Base-by-base conservation (phyloP, 2,888 invertebrate species). In the Dendrolimus pini region DNA sequence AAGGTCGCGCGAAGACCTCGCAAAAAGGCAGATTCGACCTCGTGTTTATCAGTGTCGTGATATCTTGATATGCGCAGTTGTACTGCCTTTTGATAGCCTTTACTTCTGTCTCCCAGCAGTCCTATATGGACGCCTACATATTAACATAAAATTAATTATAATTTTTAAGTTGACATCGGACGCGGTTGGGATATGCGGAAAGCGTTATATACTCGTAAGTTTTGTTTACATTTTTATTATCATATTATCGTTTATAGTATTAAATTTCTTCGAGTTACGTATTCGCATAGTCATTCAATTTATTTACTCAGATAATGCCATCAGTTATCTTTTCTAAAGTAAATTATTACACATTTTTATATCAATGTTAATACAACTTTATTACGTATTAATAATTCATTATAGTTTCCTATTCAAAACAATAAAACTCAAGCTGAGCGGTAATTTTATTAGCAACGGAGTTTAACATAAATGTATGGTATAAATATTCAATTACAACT, bases 41-140 rank as follows among this genome's bases (percentile, higher is more conserved):
- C 83, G 85, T 59, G 71, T 75, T 85, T 89, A 89, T 89, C 89
- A 83, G 74, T 74, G 77, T 70, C 71, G 76, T 79, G 84, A 84
- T 87, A 85, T 80, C 76, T 78, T 79, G 82, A 85, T 85, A 82
- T 80, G 78, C 80, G 82, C 76, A 79, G 76, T 82, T 74, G 47
- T 47, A 77, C 72, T 77, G 72, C 72, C 69, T 78, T 72, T 70
- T 80, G 77, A 81, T 81, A 79, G 74, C 71, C 75, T 77, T 82
- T 80, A 77, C 78, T 78, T 72, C 72, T 71, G 68, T 65, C 70
- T 75, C 70, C 73, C 72, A 71, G 65, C 68, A 69, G 74, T 63
- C 65, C 67, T 62, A 74, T 69, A 65, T 67, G 71, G 73, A 75
- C 78, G 77, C 66, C 57, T 60, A 58, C 42, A 10, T 61, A 58